A percentile compares a stretch with the other conserved stretches of the same genome.
These are phyloP conservation scores for Magallana gigas DNA, from an alignment of 1,140 invertebrate species.

Conservation along the genomic window DNA sequence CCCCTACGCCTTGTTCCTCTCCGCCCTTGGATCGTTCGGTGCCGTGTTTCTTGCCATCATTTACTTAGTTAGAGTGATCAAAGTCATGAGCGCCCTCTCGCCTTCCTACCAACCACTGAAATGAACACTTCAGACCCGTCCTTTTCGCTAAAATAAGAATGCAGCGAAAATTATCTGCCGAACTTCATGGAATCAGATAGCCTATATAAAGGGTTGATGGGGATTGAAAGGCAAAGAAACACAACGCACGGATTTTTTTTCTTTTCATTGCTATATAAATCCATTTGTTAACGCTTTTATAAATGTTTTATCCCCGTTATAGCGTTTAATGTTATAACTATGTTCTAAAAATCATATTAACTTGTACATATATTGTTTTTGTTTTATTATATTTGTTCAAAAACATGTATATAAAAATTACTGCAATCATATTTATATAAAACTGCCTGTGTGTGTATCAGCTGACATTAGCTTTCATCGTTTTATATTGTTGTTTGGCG, in stretches of 20 bases:
- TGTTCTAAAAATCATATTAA: not conserved
- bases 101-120: not conserved
- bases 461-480: too few relatives aligned
- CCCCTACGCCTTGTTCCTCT: not conserved
- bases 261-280: not conserved
- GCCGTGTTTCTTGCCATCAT: not conserved
- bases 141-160: not conserved
- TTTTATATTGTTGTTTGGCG: too few relatives aligned
- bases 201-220: too few relatives aligned
- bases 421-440: too few relatives aligned
- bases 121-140: not conserved
- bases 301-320: not conserved
- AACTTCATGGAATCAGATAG: too few relatives aligned
- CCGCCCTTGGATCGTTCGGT: conserved; percentile 1
- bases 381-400: not conserved
- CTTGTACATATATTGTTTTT: not conserved
- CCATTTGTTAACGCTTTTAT: not conserved
- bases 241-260: not conserved
- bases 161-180: not conserved
- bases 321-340: not conserved
- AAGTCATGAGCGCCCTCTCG: not conserved
- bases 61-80: not conserved
- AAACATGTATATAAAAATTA: too few relatives aligned
- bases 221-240: not conserved
- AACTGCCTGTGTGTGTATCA: too few relatives aligned